Conservation (phyloP, 2,113 vertebrate genomes). For the Rhodinocichla rosea region DNA sequence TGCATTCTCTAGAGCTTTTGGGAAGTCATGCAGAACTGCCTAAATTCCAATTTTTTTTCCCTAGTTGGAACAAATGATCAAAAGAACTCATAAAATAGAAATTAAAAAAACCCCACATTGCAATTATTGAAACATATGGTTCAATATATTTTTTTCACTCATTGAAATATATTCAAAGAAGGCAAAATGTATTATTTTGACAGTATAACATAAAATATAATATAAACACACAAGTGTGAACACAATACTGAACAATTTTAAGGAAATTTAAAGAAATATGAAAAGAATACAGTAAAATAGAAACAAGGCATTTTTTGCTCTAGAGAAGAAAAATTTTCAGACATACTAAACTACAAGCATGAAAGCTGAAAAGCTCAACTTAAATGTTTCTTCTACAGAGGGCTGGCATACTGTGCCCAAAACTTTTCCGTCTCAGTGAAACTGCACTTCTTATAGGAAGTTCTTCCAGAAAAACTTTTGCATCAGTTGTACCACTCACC, state of each 20-base stretch:
- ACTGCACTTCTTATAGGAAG: neutral
- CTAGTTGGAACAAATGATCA: neutral
- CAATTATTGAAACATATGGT: neutral
- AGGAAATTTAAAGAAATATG: neutral
- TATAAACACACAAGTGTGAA: constrained; percentile 11
- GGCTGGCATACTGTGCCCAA: neutral
- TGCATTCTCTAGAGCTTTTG: neutral
- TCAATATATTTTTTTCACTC: neutral
- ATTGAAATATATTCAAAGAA: neutral
- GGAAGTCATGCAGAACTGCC: neutral
- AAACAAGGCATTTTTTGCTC: neutral
- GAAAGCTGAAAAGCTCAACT: neutral
- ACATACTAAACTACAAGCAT: neutral
- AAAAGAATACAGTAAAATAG: neutral
- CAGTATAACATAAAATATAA: neutral
- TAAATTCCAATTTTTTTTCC: neutral
- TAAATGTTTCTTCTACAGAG: neutral
- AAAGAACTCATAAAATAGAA: neutral
- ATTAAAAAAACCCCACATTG: neutral
- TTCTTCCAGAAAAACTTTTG: neutral
- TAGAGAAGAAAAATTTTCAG: neutral
- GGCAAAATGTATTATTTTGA: constrained; percentile 21
- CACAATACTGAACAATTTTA: neutral
- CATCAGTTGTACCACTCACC: neutral
- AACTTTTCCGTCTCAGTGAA: neutral